phyloP scores from a whole-genome alignment of 2,888 invertebrate genomes.

The Limnephilus lunatus region DNA sequence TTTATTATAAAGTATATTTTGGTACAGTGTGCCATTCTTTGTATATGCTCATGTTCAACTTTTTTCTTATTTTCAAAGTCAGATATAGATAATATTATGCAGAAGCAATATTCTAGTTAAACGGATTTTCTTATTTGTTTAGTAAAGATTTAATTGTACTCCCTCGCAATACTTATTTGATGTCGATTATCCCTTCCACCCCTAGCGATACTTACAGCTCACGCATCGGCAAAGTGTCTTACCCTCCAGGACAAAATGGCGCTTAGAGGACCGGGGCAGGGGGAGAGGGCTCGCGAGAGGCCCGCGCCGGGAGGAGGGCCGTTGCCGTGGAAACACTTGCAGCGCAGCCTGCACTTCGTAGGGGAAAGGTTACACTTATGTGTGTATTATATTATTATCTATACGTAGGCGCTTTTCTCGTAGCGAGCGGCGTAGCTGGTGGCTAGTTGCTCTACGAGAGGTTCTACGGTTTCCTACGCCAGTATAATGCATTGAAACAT shows the following conservation, averaged over 20 bases:
- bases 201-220: not conserved
- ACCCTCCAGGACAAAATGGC: slow-evolving; percentile 55
- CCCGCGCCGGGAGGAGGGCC: slow-evolving; percentile 36
- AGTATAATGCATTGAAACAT: not conserved
- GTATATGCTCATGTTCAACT: no score
- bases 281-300: slow-evolving; percentile 15
- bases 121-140: not conserved
- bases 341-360: slow-evolving; percentile 52
- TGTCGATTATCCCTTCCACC: not conserved
- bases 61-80: no score
- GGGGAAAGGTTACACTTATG: slow-evolving; percentile 52
- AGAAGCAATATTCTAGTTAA: no score
- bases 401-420: not conserved
- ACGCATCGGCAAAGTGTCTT: slow-evolving; percentile 33
- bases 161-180: not conserved
- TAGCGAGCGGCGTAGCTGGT: not conserved
- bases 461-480: not conserved
- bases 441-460: not conserved
- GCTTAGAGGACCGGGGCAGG: slow-evolving; percentile 19
- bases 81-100: no score
- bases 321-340: slow-evolving; percentile 60
- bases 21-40: no score
- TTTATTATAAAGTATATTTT: no score
- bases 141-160: not conserved
- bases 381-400: not conserved